These are phyloP conservation scores for Brevimyrus niger DNA, from an alignment of 2,113 vertebrate genomes.

Conservation along the genomic window DNA sequence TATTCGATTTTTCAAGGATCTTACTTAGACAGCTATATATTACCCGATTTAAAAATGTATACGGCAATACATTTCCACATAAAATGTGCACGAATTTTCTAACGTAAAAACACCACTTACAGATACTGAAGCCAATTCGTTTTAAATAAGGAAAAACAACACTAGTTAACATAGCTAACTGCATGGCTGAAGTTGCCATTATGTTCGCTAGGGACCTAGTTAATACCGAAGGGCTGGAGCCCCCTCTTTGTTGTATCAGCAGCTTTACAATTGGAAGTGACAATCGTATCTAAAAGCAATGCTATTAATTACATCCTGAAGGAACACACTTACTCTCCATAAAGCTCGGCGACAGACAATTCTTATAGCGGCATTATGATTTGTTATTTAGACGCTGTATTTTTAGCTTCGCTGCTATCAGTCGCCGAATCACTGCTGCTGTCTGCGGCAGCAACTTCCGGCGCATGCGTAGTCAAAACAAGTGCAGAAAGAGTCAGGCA, in stretches of 20 bases:
- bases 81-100: background rate
- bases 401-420: slow-evolving; percentile 47
- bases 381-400: slow-evolving; percentile 48
- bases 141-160: background rate
- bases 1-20: background rate
- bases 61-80: background rate
- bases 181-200: slow-evolving; percentile 13
- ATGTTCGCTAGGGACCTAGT: slow-evolving; percentile 11
- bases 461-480: slow-evolving; percentile 55
- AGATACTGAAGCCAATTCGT: slow-evolving; percentile 34
- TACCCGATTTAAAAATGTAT: background rate
- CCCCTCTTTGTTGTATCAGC: slow-evolving; percentile 64
- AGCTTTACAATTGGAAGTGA: slow-evolving; percentile 25
- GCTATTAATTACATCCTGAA: slow-evolving; percentile 12
- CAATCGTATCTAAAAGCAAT: background rate
- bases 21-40: background rate
- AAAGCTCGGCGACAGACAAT: slow-evolving; percentile 50
- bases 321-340: slow-evolving; percentile 61
- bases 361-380: slow-evolving; percentile 59
- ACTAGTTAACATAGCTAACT: background rate
- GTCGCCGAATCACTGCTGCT: slow-evolving; percentile 71
- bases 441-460: slow-evolving; percentile 70
- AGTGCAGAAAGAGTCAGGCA: slow-evolving; percentile 26
- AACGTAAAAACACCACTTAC: background rate
- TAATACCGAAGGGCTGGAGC: slow-evolving; percentile 22